Base-by-base conservation (phyloP, 2,113 vertebrate species). In the Paralichthys olivaceus region DNA sequence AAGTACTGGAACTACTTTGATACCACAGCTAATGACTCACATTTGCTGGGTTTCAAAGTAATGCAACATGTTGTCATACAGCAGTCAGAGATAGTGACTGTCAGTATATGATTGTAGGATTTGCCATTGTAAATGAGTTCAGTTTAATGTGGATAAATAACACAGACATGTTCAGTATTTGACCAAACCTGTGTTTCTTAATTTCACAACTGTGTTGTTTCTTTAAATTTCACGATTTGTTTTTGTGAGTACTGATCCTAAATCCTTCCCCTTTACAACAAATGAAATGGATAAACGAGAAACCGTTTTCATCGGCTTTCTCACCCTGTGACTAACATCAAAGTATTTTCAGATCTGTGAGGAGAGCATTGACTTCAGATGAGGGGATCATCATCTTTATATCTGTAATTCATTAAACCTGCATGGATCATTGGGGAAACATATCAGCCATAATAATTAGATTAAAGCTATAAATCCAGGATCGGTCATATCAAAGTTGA, bases 401-500 rank as follows among this genome's bases (percentile, higher is more conserved):
- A 23, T 68, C 65, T 59, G 19, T 71, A 28, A 69, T 70, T 61
- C 22, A 60, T 80, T 81, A 51, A 69, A 67, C 13, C 67, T 75
- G 58, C 60, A 74, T 26, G 62, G 75, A 40, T 72, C 72, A 82
- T 84, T 79, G 77, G 60, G 59, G 47, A 66, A 73, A 65, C 64
- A 45, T 37, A 77, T 87, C 56, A 45, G n/a, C 69, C 40, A 64
- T 58, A 56, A 13, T 69, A 54, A 63, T 62, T 28, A 53, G 25
- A 76, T 73, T 67, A 62, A 62, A 45, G 32, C 6, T 43, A 34
- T 79, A 25, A 71, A 69, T 84, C 26, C 2, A 28, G 55, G 15
- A 64, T 49, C 32, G 25, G 28, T 71, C 20, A 60, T 64, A 69
- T 65, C n/a, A 49, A 60, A 68, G 62, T 59, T 60, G 19, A 72